Conservation (phyloP, 2,113 vertebrate species). For the Lamprologus ornatipinnis region DNA sequence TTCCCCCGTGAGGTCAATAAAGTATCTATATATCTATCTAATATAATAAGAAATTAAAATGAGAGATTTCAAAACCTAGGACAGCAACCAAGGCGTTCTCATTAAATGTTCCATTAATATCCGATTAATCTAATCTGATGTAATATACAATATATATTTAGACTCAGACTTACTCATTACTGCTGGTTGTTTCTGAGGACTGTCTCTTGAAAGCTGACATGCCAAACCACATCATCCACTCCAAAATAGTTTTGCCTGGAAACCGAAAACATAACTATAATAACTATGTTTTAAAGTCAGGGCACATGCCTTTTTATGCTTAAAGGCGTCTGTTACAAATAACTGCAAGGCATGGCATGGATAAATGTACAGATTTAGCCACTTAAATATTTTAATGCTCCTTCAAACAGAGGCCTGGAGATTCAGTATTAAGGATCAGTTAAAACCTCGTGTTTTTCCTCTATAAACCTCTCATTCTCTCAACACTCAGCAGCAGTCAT, state of each 20-base stretch:
- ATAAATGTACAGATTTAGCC: background rate
- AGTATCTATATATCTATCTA: background rate
- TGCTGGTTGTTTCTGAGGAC: background rate
- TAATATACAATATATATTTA: background rate
- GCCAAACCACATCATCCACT: background rate
- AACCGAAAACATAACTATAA: background rate
- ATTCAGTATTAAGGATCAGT: background rate
- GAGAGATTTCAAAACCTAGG: background rate
- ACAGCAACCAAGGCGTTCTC: background rate
- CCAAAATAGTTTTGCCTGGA: background rate
- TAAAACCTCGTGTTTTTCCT: background rate
- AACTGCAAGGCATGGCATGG: background rate
- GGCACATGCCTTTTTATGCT: background rate
- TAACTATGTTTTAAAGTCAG: background rate
- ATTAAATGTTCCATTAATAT: background rate
- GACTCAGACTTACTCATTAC: background rate
- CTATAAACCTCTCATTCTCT: background rate
- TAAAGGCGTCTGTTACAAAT: background rate
- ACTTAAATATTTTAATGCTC: background rate
- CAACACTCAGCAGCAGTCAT: background rate
- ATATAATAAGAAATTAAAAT: background rate
- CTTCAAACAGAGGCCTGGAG: background rate
- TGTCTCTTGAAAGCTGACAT: background rate
- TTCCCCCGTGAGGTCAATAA: background rate
- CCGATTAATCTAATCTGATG: background rate